Base-by-base conservation (phyloP, 2,797 vertebrate genomes). In the Acridotheres tristis region DNA sequence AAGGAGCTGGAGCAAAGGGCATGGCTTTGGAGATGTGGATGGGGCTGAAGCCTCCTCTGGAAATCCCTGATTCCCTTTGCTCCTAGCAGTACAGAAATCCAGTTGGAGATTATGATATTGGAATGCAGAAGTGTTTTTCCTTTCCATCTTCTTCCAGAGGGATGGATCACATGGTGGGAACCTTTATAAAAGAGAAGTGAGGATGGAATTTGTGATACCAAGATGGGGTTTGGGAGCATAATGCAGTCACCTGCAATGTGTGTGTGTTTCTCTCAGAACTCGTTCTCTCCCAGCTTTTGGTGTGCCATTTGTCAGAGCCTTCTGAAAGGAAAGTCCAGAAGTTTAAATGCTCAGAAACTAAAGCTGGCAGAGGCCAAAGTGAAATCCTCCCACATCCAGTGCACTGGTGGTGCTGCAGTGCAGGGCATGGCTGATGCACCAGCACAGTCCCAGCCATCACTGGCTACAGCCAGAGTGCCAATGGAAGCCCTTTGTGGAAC, bases 1-100 rank as follows among this genome's bases (percentile, higher is more conserved):
- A 73, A 54, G 86, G 23, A n/a, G 87, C 76, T 65, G 84, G 95
- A 95, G 94, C 91, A 94, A 95, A 97, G 97, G 95, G 86, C 95
- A 92, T 10, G 53, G 16, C 88, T 96, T 78, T 22, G 76, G 96
- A 89, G 93, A 94, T 40, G 11, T 53, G 51, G 4, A 8, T 32
- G 51, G 51, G 51, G 29, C 51, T 54, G 29, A 20, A 54, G 29
- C 51, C 51, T 95, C 54, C 82, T 91, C 66, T 94, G 86, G 68
- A 91, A 93, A 79, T 67, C 93, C 84, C 90, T 14, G 18, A 94
- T 71, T 95, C 89, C 82, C 93, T 83, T 84, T 76, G 27, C 67
- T 78, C 85, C 83, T 71, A 66, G 81, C 67, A 82, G 61, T 21
- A 55, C 76, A 61, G 91, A 86, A 86, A 88, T 81, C 42, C 88